Evolutionary conservation across 1,140 invertebrate species (phyloP), one percentile per base, ranked within the genome.

Genomic region (Aplysia californica): DNA sequence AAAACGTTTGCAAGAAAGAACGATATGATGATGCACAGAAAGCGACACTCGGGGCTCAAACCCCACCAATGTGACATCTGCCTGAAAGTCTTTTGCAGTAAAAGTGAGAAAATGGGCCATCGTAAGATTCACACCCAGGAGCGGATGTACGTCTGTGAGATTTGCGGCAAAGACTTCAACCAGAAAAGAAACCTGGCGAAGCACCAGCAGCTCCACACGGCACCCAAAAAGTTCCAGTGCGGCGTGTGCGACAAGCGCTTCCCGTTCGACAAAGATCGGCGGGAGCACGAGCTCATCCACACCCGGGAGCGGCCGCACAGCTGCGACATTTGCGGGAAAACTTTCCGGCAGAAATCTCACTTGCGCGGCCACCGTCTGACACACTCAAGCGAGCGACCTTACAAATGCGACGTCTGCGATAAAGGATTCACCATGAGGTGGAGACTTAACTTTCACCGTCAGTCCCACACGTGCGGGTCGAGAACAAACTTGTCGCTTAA

Each of bases 181-280:
- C 96, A 98, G 91, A 98, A 98, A 89, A 92, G 96, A 21, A 96
- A 95, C 76, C 92, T 96, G 66, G 96, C 98, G 90, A 93, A 96
- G 23, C 97, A 98, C 89, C 94, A 96, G 80, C 98, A 98, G 89
- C 91, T 98, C 70, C 97, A 98, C 90, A 97, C 96, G 1, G 96
- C 96, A 2, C 96, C 97, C 89, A 93, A 95, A 87, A 96, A 96
- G 90, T 98, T 97, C 90, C 94, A 95, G 85, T 98, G 97, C 89
- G 91, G 92, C 2, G 94, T 96, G 86, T 98, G 97, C 88, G 95
- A 96, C 85, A 94, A 96, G 21, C 95, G 96, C 67, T 98, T 98
- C 90, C 96, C 95, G 29, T 93, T 96, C 90, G 97, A 95, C 79
- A 72, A 10, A 10, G 58, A 23, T 18, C 29, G 10, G 29, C 10